Percentiles rank a stretch among this genome's conserved stretches.
Conservation (phyloP, 2,888 invertebrate species). For the Plebejus anna region DNA sequence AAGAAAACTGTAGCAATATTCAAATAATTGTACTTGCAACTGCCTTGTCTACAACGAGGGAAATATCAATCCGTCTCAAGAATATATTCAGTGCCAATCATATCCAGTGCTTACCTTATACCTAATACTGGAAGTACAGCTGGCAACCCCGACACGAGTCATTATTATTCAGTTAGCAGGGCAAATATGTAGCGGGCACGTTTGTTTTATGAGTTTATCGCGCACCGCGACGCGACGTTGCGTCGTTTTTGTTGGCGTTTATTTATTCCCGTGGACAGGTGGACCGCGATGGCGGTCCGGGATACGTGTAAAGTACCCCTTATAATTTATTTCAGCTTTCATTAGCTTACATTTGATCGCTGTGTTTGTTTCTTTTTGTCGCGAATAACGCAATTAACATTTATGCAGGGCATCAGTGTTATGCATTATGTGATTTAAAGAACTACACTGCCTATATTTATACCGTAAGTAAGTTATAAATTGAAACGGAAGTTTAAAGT, state of each 20-base stretch:
- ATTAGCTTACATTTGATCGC: constrained; percentile 43
- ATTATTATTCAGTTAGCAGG: constrained; percentile 61
- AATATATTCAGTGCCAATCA: background rate
- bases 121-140: background rate
- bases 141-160: constrained; percentile 39
- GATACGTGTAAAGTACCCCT: constrained; percentile 65
- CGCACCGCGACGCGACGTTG: constrained; percentile 36
- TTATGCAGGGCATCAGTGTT: background rate
- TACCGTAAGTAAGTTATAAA: too few species aligned
- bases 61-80: background rate
- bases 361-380: constrained; percentile 28
- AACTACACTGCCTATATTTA: background rate
- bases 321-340: constrained; percentile 64
- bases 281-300: constrained; percentile 58
- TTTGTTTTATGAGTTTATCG: constrained; percentile 45
- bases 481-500: background rate
- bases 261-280: constrained; percentile 68
- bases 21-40: background rate
- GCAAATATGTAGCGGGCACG: constrained; percentile 54
- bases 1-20: background rate
- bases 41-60: background rate
- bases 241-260: constrained; percentile 52
- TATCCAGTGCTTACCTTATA: background rate
- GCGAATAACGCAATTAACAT: background rate
- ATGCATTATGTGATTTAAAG: background rate